Base-by-base conservation (phyloP, 2,797 vertebrate genomes). In the Urosaurus nigricauda region DNA sequence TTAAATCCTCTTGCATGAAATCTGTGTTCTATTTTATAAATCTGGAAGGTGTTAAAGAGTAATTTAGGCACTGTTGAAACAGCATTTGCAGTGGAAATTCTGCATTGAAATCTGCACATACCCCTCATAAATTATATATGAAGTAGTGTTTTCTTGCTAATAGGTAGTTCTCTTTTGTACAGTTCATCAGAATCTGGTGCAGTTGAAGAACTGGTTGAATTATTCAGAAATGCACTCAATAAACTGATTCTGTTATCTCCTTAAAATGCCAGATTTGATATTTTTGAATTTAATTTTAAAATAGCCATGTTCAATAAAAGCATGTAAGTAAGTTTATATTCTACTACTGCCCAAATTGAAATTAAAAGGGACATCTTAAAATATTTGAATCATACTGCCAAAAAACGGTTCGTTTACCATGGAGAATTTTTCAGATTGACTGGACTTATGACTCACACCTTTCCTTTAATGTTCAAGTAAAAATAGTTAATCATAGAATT, bases 151-250 rank as follows among this genome's bases (percentile, higher is more conserved):
- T 83, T 87, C 29, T 83, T 37, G 12, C n/a, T 78, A 84, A 79
- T 79, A 79, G 32, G 43, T 43, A 35, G 19, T 60, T 75, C 53
- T 75, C 43, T 88, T 82, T 88, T 51, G 32, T 14, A 81, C 63
- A 60, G n/a, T 88, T 88, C 21, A 17, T 56, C 35, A 40, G 32
- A 56, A 87, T 70, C 35, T 51, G 63, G 29, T 89, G 90, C 84
- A 88, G 88, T 29, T 93, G 71, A 93, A 94, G 73, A 79, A 89
- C 65, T 78, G 29, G n/a, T 83, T 94, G 82, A 91, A 94, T 92
- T 32, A 90, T 94, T 79, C 63, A 91, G 89, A 93, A 92, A 85
- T 95, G 90, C 71, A 86, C 79, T 91, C 85, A 92, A 65, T 89
- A 94, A 92, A 80, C 74, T 79, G 93, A 26, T 77, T 65, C 56